Conservation (phyloP, 2,888 invertebrate genomes). For the Tryphoninae sp. region DNA sequence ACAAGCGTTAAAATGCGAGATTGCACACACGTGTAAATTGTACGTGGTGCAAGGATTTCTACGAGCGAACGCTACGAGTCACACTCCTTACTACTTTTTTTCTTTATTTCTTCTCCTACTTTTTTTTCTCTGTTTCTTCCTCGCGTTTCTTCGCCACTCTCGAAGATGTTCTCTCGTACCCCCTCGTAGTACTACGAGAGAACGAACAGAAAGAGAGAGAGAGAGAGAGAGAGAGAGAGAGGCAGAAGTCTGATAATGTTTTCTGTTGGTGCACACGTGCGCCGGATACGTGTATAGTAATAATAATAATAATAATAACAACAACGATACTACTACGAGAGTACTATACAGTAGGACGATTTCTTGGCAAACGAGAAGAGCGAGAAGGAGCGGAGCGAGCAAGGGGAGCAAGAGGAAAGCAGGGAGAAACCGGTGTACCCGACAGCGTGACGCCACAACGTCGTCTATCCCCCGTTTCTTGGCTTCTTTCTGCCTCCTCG, state of each 20-base stretch:
- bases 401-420: conserved; percentile 73
- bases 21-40: background rate
- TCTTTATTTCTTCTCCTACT: background rate
- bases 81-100: conserved; percentile 18
- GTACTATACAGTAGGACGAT: conserved; percentile 46
- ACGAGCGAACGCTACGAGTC: conserved; percentile 1
- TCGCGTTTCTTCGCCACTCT: conserved; percentile 4
- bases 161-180: conserved; percentile 3
- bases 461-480: conserved; percentile 63
- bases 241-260: conserved; percentile 49
- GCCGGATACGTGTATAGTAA: conserved; percentile 42
- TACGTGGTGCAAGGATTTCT: background rate
- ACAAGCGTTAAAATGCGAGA: background rate
- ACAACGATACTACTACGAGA: conserved; percentile 31
- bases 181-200: conserved; percentile 44
- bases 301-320: conserved; percentile 30
- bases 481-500: conserved; percentile 67
- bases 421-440: conserved; percentile 80
- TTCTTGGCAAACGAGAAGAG: conserved; percentile 35
- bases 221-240: conserved; percentile 1
- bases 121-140: background rate
- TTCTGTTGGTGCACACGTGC: conserved; percentile 49
- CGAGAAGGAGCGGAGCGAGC: conserved; percentile 54
- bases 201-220: background rate
- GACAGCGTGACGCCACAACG: conserved; percentile 80